Conservation (phyloP, 2,888 invertebrate species). For the Drosophila longiperda region DNA sequence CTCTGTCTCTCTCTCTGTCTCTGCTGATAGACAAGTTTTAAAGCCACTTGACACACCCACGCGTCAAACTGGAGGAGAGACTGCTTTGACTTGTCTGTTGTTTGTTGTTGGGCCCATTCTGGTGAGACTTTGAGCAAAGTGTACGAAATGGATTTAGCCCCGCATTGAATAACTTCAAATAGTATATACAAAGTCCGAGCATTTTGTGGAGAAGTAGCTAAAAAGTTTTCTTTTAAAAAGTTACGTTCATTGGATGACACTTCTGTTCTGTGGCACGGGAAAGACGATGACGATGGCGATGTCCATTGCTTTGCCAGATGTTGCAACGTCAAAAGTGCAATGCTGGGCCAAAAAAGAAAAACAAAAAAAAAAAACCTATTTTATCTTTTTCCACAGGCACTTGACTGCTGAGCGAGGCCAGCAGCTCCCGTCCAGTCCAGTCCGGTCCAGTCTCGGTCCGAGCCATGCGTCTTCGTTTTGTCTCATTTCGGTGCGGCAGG, state of each 20-base stretch:
- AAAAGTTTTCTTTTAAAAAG: slow-evolving; percentile 81
- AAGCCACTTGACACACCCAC: slow-evolving; percentile 41
- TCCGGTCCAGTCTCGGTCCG: neutral
- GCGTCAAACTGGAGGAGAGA: slow-evolving; percentile 20
- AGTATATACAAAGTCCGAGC: slow-evolving; percentile 52
- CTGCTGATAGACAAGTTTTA: slow-evolving; percentile 11
- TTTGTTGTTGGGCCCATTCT: slow-evolving; percentile 32
- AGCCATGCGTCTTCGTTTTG: slow-evolving; percentile 63
- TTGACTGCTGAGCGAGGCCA: slow-evolving; percentile 44
- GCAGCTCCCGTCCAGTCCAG: slow-evolving; percentile 3
- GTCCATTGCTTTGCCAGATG: slow-evolving; percentile 63
- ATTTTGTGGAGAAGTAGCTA: slow-evolving; percentile 25
- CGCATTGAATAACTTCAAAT: slow-evolving; percentile 62
- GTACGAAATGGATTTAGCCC: slow-evolving; percentile 47
- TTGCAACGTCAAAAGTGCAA: slow-evolving; percentile 78
- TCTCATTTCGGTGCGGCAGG: slow-evolving; percentile 44
- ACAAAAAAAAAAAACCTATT: slow-evolving; percentile 60
- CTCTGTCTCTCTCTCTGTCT: neutral
- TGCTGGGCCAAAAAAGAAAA: slow-evolving; percentile 33
- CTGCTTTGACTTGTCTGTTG: slow-evolving; percentile 41
- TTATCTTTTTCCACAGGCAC: slow-evolving; percentile 71
- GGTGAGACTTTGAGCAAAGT: slow-evolving; percentile 33
- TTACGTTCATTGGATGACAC: slow-evolving; percentile 77
- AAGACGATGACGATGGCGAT: slow-evolving; percentile 7
- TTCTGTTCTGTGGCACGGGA: slow-evolving; percentile 52